These are phyloP conservation scores for Sussaba pulchella DNA, from an alignment of 2,888 invertebrate genomes.

Conservation along the genomic window DNA sequence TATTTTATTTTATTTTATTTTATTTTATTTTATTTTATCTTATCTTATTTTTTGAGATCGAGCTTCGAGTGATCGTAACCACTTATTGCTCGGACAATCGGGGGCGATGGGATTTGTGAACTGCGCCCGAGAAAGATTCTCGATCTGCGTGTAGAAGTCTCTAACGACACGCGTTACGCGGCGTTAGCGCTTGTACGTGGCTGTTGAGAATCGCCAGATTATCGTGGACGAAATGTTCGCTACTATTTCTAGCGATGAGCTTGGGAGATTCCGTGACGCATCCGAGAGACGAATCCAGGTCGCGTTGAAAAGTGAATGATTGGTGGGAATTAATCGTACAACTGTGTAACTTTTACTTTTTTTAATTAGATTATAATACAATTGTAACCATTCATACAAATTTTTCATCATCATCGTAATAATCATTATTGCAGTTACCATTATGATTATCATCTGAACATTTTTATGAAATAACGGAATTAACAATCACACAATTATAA, in stretches of 20 bases:
- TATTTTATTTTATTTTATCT: not conserved
- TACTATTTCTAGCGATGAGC: constrained; percentile 59
- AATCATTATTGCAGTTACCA: too few relatives aligned
- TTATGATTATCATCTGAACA: too few relatives aligned
- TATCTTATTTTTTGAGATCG: not conserved
- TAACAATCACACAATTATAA: too few relatives aligned
- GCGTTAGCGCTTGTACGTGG: constrained; percentile 10
- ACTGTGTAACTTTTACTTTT: too few relatives aligned
- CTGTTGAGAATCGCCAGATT: constrained; percentile 46
- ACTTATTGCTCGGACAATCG: constrained; percentile 46
- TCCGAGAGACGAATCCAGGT: constrained; percentile 44
- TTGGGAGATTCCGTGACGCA: constrained; percentile 22
- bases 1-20: constrained; percentile 6
- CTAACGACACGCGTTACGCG: not conserved
- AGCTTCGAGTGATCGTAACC: constrained; percentile 32
- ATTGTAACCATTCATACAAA: too few relatives aligned
- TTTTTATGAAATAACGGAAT: too few relatives aligned
- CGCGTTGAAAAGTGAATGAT: constrained; percentile 42
- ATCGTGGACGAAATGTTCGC: constrained; percentile 26
- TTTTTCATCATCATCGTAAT: too few relatives aligned
- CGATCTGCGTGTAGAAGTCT: not conserved
- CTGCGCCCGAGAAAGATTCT: not conserved
- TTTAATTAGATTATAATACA: too few relatives aligned
- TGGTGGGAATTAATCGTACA: constrained; percentile 38
- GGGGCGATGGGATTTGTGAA: constrained; percentile 10